A percentile compares a stretch with the other conserved stretches of the same genome.
Evolutionary conservation across 2,888 invertebrate genomes (phyloP).

Genomic region (Lydus trimaculatus): DNA sequence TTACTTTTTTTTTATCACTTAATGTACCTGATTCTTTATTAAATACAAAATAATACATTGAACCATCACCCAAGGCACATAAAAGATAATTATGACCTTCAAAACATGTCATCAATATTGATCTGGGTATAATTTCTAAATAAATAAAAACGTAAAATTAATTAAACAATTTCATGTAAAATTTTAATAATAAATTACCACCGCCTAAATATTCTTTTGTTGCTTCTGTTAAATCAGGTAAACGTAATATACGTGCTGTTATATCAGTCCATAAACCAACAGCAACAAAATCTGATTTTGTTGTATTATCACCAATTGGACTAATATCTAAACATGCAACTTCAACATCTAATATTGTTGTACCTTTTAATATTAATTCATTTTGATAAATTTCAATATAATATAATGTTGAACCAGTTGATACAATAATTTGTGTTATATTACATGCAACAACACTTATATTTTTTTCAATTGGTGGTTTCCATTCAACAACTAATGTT

Average conservation of each 20-base stretch:
- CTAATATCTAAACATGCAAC: slow-evolving; percentile 96
- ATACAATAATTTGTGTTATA: slow-evolving; percentile 78
- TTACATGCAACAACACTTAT: slow-evolving; percentile 92
- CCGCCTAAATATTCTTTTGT: slow-evolving; percentile 90
- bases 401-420: slow-evolving; percentile 86
- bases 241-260: slow-evolving; percentile 82
- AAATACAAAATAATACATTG: slow-evolving; percentile 94
- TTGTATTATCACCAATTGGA: slow-evolving; percentile 71
- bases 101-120: slow-evolving; percentile 92
- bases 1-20: slow-evolving; percentile 92
- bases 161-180: no score
- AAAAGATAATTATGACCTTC: slow-evolving; percentile 90
- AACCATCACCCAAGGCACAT: slow-evolving; percentile 96
- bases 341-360: slow-evolving; percentile 86
- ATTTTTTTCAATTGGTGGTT: slow-evolving; percentile 72
- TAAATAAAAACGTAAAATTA: no score
- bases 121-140: slow-evolving; percentile 94
- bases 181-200: slow-evolving; percentile 61
- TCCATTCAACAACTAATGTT: slow-evolving; percentile 75
- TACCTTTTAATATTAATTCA: slow-evolving; percentile 69
- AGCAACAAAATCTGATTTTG: slow-evolving; percentile 77
- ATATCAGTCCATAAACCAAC: slow-evolving; percentile 98
- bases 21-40: slow-evolving; percentile 78
- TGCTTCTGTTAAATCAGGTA: slow-evolving; percentile 82
- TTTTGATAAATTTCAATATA: slow-evolving; percentile 78